Evolutionary conservation across 2,797 vertebrate genomes (phyloP), one percentile per base, ranked within the genome.

Genomic region (Poliocrania exsul): DNA sequence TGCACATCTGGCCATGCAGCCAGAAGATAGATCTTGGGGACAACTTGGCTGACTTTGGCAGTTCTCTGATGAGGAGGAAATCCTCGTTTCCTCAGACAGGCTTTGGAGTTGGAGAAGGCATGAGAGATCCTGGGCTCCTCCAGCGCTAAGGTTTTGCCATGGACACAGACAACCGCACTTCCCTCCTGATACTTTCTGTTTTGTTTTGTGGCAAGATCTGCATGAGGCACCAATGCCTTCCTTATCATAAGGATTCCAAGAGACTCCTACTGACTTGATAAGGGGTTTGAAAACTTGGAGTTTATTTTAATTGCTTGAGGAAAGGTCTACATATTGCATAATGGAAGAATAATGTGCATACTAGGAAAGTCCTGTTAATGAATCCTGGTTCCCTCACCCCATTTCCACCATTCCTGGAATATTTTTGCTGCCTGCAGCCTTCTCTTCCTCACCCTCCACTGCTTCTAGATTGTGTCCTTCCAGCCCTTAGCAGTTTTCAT

Each of bases 401-500:
- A n/a, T 74, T 93, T 86, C n/a, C 57, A 65, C 31, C 72, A 71
- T 92, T 89, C 57, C 81, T 57, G 50, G 57, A 73, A 82, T 87
- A 74, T 85, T 93, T 73, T 70, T 1, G 4, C n/a, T 61, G 47
- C 20, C 20, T 87, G 47, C 24, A 73, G 38, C 61, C 53, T 53
- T 77, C 10, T 75, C 24, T 70, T 90, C 50, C 28, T 72, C 28
- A 16, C 44, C 20, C 5, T 66, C 35, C 17, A 18, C 42, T 84
- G 40, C 42, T 67, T 73, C 74, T 24, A 88, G 54, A 47, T 42
- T 49, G 16, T 46, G 16, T 74, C 26, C 64, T 72, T 91, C 38
- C 38, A 72, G 50, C n/a, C 26, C 16, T 85, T 28, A 38, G 29
- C 53, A 53, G 15, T 81, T 80, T 88, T 74, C 18, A 44, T 64